phyloP scores from a whole-genome alignment of 2,888 invertebrate genomes.

The Cephus spinipes region DNA sequence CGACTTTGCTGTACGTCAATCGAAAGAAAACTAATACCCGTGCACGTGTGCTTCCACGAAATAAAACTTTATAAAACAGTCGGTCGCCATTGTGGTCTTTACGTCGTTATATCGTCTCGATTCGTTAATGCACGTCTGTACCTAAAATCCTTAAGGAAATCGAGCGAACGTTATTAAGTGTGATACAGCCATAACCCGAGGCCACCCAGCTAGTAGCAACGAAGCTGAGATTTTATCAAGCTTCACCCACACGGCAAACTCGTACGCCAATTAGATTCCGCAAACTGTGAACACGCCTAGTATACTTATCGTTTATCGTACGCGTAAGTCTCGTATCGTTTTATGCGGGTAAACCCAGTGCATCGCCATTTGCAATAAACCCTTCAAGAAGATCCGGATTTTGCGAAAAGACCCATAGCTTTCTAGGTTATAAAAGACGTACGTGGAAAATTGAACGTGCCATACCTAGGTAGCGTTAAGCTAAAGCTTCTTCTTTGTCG shows the following conservation, averaged over 20 bases:
- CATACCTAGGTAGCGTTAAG: not conserved
- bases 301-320: not conserved
- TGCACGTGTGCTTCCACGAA: not conserved
- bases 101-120: not conserved
- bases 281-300: not conserved
- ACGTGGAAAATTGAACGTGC: not conserved
- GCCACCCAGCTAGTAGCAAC: constrained; percentile 19
- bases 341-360: not conserved
- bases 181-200: constrained; percentile 4
- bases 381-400: not conserved
- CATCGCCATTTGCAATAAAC: not conserved
- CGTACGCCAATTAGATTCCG: constrained; percentile 8
- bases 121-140: not conserved
- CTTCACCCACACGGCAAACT: constrained; percentile 1
- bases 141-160: not conserved
- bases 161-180: not conserved
- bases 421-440: not conserved
- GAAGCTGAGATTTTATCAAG: constrained; percentile 22
- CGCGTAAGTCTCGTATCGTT: not conserved
- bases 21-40: not conserved
- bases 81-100: not conserved
- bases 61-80: not conserved
- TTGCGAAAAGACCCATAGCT: not conserved
- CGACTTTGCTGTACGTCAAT: constrained; percentile 28
- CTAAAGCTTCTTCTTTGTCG: not conserved